Evolutionary conservation across 2,797 vertebrate genomes (phyloP).

Genomic region (Ambastaia sidthimunki): DNA sequence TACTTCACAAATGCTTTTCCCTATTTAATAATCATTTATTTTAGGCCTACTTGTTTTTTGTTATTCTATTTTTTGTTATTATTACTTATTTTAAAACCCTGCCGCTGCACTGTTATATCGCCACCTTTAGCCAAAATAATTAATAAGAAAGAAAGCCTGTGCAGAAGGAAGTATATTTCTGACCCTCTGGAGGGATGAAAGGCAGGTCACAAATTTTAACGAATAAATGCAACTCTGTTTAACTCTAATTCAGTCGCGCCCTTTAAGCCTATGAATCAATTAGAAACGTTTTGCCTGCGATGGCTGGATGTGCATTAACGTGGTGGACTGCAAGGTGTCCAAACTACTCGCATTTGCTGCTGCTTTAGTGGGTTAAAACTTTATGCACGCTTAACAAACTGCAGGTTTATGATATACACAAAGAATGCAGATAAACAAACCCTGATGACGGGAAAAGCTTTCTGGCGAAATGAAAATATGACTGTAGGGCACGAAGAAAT

Average conservation of each 20-base stretch:
- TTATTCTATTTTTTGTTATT: slow-evolving; percentile 28
- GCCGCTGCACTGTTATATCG: background rate
- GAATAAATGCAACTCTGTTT: slow-evolving; percentile 61
- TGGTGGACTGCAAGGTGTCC: slow-evolving; percentile 37
- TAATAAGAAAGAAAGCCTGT: background rate
- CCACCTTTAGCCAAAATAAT: background rate
- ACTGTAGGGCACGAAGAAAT: background rate
- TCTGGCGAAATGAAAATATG: background rate
- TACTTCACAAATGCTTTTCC: background rate
- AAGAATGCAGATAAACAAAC: background rate
- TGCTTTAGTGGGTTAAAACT: background rate
- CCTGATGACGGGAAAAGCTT: background rate
- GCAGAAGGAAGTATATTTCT: background rate
- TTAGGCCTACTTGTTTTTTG: background rate
- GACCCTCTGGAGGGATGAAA: slow-evolving; percentile 10
- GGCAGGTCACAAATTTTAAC: slow-evolving; percentile 5
- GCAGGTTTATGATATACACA: background rate
- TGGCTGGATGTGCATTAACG: slow-evolving; percentile 64
- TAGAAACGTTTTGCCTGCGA: slow-evolving; percentile 60
- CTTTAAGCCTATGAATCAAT: slow-evolving; percentile 52
- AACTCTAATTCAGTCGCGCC: background rate
- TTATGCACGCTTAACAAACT: background rate
- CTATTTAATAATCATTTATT: slow-evolving; percentile 3
- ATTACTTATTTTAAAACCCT: background rate
- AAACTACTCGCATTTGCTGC: background rate